Evolutionary conservation across 2,888 invertebrate species (phyloP).

Genomic region (Agelastica alni): DNA sequence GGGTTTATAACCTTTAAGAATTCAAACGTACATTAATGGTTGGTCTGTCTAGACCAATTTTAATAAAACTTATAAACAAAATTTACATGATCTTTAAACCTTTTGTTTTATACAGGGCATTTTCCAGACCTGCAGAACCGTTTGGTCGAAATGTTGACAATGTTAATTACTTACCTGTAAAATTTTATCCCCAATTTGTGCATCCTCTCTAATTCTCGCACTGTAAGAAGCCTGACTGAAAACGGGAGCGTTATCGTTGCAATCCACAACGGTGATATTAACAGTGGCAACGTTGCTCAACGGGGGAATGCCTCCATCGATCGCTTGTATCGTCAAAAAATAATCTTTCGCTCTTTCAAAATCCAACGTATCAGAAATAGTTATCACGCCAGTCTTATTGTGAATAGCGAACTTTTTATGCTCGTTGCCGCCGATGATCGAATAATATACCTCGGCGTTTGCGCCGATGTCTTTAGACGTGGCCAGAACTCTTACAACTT

Average conservation of each 20-base stretch:
- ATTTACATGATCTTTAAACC: no score
- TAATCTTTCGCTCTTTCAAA: conserved; percentile 86
- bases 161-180: conserved; percentile 68
- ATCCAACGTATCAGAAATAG: conserved; percentile 79
- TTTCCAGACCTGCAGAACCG: no score
- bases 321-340: conserved; percentile 85
- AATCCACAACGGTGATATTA: conserved; percentile 82
- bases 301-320: conserved; percentile 88
- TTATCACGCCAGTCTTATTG: conserved; percentile 73
- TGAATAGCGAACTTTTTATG: conserved; percentile 73
- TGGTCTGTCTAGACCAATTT: no score
- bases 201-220: conserved; percentile 79
- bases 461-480: conserved; percentile 90
- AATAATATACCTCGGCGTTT: conserved; percentile 90
- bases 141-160: no score
- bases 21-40: no score
- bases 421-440: conserved; percentile 86
- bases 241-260: conserved; percentile 85
- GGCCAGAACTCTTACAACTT: conserved; percentile 84
- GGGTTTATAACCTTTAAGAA: no score
- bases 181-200: conserved; percentile 71
- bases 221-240: conserved; percentile 79
- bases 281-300: conserved; percentile 85
- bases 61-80: no score
- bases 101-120: no score